These are phyloP conservation scores for Erythrolamprus reginae DNA, from an alignment of 2,113 vertebrate genomes.

Conservation along the genomic window DNA sequence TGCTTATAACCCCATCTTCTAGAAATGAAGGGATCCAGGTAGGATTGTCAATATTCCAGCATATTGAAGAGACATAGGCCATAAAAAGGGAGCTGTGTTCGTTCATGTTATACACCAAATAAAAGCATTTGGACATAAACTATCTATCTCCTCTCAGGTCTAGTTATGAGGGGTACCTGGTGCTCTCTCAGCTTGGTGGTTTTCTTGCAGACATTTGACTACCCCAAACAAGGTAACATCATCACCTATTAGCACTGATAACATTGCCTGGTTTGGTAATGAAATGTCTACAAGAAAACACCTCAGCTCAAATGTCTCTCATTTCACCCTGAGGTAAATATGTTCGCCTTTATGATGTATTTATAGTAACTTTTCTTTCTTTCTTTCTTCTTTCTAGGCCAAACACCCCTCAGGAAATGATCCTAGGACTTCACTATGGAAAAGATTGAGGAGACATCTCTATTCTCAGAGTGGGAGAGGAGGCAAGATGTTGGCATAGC, in stretches of 20 bases:
- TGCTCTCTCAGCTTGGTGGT: neutral
- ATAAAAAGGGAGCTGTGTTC: neutral
- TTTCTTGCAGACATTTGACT: neutral
- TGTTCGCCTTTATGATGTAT: neutral
- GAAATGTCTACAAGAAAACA: neutral
- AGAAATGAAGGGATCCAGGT: neutral
- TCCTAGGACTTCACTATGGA: neutral
- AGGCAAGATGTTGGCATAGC: constrained; percentile 79
- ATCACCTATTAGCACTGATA: neutral
- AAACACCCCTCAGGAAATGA: constrained; percentile 15
- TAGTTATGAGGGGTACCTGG: neutral
- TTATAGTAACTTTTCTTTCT: constrained; percentile 42
- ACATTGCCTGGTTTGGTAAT: neutral
- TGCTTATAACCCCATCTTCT: neutral
- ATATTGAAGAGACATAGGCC: neutral
- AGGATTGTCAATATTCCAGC: neutral
- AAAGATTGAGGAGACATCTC: constrained; percentile 11
- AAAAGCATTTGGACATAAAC: neutral
- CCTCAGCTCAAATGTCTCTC: neutral
- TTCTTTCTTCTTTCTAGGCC: constrained; percentile 48
- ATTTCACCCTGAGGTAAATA: neutral
- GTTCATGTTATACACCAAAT: neutral
- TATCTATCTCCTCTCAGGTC: neutral
- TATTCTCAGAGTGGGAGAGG: constrained; percentile 57
- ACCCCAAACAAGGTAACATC: neutral